phyloP scores from a whole-genome alignment of 1,140 invertebrate genomes.

The Drosophila sp. region DNA sequence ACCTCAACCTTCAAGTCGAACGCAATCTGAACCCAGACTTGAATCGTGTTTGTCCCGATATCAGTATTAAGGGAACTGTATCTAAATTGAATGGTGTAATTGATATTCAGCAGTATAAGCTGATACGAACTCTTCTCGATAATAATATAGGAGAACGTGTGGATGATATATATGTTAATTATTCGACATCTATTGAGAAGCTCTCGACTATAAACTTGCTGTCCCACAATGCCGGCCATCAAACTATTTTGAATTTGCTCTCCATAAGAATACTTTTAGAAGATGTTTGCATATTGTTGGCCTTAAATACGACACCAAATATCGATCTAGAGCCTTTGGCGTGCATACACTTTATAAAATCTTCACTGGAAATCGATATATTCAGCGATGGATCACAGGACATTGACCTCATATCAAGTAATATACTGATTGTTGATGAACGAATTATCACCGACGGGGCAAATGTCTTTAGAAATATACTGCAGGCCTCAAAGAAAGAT shows the following conservation, averaged over 20 bases:
- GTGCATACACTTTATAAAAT: slow-evolving; percentile 96
- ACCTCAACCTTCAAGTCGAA: slow-evolving; percentile 91
- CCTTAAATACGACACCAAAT: slow-evolving; percentile 80
- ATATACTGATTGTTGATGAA: slow-evolving; percentile 94
- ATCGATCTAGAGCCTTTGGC: slow-evolving; percentile 86
- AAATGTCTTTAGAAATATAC: slow-evolving; percentile 93
- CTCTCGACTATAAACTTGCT: slow-evolving; percentile 55
- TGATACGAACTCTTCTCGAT: slow-evolving; percentile 93
- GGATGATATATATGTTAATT: slow-evolving; percentile 86
- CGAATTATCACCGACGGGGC: slow-evolving; percentile 85
- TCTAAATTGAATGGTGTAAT: slow-evolving; percentile 93
- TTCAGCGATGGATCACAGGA: slow-evolving; percentile 95
- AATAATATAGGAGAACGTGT: slow-evolving; percentile 97
- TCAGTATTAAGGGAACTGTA: slow-evolving; percentile 92
- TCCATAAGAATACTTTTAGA: slow-evolving; percentile 92
- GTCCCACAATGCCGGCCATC: slow-evolving; percentile 24
- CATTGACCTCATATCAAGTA: slow-evolving; percentile 95
- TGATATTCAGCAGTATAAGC: slow-evolving; percentile 93
- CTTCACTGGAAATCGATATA: slow-evolving; percentile 91
- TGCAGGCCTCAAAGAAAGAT: slow-evolving; percentile 88
- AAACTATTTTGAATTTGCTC: neutral
- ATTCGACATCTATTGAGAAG: slow-evolving; percentile 61
- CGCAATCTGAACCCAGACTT: slow-evolving; percentile 88
- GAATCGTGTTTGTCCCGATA: slow-evolving; percentile 89
- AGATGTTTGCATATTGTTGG: slow-evolving; percentile 92